Evolutionary conservation across 1,140 invertebrate genomes (phyloP).

Genomic region (Callitettix versicolor): DNA sequence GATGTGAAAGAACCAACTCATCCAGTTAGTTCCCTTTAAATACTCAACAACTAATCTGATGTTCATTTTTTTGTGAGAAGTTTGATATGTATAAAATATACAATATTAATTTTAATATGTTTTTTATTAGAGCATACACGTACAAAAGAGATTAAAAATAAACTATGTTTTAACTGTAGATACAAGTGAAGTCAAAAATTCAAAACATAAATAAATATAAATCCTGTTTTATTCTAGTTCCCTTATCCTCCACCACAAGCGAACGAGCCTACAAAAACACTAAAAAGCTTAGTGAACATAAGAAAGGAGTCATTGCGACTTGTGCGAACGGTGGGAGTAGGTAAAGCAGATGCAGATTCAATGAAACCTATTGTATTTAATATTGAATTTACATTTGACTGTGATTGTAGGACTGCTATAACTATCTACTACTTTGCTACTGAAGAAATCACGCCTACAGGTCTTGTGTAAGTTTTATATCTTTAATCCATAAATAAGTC

Average conservation of each 20-base stretch:
- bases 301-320: conserved; percentile 91
- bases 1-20: too few relatives aligned
- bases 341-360: conserved; percentile 37
- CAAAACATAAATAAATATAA: too few relatives aligned
- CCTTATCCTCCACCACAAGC: conserved; percentile 93
- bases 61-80: too few relatives aligned
- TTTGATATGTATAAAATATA: too few relatives aligned
- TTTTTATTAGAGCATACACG: too few relatives aligned
- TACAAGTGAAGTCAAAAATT: too few relatives aligned
- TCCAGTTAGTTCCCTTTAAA: too few relatives aligned
- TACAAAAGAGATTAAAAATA: too few relatives aligned
- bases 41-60: too few relatives aligned
- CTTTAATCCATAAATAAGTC: neutral
- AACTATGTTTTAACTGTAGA: too few relatives aligned
- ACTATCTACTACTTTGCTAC: conserved; percentile 92
- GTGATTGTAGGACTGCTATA: conserved; percentile 86
- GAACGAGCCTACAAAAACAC: conserved; percentile 90
- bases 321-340: conserved; percentile 41
- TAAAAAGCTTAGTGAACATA: conserved; percentile 93
- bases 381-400: conserved; percentile 95
- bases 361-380: conserved; percentile 67
- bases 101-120: too few relatives aligned
- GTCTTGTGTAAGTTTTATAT: conserved; percentile 54
- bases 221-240: too few relatives aligned
- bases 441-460: conserved; percentile 74